A percentile compares a stretch with the other conserved stretches of the same genome.
phyloP scores from a whole-genome alignment of 2,113 vertebrate genomes.

The Carassius carassius region DNA sequence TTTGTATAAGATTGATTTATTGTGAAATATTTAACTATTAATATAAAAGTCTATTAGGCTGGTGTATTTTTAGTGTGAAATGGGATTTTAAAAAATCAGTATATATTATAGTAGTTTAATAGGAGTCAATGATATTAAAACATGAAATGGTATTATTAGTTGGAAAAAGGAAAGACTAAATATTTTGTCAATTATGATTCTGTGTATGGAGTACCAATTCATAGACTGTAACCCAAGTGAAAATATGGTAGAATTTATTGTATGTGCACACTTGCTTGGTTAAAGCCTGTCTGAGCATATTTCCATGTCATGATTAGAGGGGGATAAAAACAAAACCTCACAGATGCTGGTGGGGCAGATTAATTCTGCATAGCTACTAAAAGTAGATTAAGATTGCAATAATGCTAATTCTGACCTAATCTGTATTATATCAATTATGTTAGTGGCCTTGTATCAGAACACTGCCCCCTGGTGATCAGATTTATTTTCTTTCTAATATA shows the following conservation, averaged over 20 bases:
- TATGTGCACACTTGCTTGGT: background rate
- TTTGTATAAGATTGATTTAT: background rate
- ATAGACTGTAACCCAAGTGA: background rate
- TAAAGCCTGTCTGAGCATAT: constrained; percentile 20
- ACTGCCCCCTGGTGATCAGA: background rate
- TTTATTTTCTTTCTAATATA: background rate
- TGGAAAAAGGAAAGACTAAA: background rate
- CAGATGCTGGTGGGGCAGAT: background rate
- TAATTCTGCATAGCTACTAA: constrained; percentile 17
- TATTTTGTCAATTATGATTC: background rate
- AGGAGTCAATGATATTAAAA: background rate
- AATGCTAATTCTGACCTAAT: constrained; percentile 33
- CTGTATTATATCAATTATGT: constrained; percentile 29
- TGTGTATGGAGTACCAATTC: no score
- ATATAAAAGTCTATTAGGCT: background rate
- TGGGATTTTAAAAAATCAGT: background rate
- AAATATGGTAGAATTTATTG: background rate
- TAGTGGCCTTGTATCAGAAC: background rate
- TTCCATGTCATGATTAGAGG: constrained; percentile 21
- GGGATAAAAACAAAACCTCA: constrained; percentile 8
- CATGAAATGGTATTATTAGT: background rate
- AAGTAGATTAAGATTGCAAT: background rate
- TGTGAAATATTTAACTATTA: background rate
- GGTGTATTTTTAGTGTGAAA: background rate
- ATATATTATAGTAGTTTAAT: background rate